Evolutionary conservation across 2,888 invertebrate species (phyloP), one percentile per base, ranked within the genome.

Genomic region (Operophtera brumata): DNA sequence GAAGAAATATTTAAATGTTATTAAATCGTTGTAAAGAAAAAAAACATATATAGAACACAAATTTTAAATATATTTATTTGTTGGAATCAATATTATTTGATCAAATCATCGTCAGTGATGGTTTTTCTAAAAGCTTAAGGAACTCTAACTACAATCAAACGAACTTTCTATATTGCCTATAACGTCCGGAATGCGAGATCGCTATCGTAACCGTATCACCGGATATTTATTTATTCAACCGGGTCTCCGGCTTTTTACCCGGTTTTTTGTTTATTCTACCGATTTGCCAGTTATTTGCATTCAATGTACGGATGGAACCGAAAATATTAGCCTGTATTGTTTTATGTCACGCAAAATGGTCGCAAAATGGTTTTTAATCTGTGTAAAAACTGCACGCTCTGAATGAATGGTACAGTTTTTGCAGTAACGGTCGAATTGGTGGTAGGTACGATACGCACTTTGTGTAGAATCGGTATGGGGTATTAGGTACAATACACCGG

Each of bases 181-280:
- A 53, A 36, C 30, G 25, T 11, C 30, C 34, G 35, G 30, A 47
- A 36, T 32, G 11, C 20, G 28, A 42, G 47, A 53, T 53, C 52
- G 46, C 26, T 44, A 54, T 46, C 54, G 13, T 41, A 42, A 26
- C 32, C 43, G 26, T 47, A 48, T 53, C 47, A 40, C 26, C 37
- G 34, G 46, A 20, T 50, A 55, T 54, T 44, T 55, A 49, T 49
- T 46, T 42, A 55, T 50, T 42, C 42, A 42, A 43, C 42, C 42
- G 36, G 14, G 36, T 48, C 10, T 40, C 35, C 36, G 43, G 11
- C 26, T 48, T 47, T 53, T 32, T 34, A 32, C 3, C 43, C 35
- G 34, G 39, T 45, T 26, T 35, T 44, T 43, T 50, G 34, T 46
- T 49, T 48, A 36, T 40, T 26, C 45, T 14, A 7, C 13, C 37